Evolutionary conservation across 2,888 invertebrate genomes (phyloP).

Genomic region (Xestia rhomboidea): DNA sequence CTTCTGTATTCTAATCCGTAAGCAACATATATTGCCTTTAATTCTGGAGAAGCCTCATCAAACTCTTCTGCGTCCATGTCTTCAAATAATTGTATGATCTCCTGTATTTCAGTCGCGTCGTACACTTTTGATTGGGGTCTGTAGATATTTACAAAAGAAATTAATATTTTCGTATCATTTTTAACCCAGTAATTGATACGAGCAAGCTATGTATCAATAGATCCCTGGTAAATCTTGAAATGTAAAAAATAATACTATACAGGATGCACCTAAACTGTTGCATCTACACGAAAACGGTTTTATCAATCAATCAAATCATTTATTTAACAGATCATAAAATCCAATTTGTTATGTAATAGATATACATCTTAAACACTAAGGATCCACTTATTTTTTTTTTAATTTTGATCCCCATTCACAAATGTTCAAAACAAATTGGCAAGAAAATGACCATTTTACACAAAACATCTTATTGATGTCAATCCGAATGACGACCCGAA

Average conservation of each 20-base stretch:
- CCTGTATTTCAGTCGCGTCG: conserved; percentile 79
- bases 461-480: no score
- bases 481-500: no score
- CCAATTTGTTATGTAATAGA: no score
- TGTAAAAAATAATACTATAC: neutral
- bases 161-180: neutral
- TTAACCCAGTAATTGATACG: neutral
- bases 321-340: no score
- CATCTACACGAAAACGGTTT: no score
- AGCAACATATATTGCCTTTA: conserved; percentile 80
- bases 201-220: neutral
- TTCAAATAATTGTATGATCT: conserved; percentile 78
- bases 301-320: no score
- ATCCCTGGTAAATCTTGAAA: neutral
- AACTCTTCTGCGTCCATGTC: conserved; percentile 84
- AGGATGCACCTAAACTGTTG: no score
- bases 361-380: no score
- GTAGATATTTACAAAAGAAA: conserved; percentile 4
- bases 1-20: conserved; percentile 82
- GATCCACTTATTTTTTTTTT: no score
- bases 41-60: conserved; percentile 77
- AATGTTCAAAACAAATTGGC: no score
- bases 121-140: conserved; percentile 78
- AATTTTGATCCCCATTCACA: no score
- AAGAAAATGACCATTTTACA: no score